These are phyloP conservation scores for Drosophila nr. fundita DNA, from an alignment of 2,888 invertebrate species.

Conservation along the genomic window DNA sequence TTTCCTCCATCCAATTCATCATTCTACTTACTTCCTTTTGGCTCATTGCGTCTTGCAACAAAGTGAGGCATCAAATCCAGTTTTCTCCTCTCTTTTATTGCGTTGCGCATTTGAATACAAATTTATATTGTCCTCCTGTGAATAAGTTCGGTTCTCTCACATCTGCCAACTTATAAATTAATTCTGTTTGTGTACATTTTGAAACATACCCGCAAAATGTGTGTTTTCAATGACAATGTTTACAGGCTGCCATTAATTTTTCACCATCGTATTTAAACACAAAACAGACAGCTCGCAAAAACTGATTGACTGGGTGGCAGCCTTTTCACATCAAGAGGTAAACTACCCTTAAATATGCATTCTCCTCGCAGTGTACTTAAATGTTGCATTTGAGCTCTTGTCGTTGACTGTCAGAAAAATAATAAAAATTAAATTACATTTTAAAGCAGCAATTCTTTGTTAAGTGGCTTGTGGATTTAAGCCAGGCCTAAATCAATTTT, in stretches of 20 bases:
- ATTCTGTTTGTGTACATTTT: neutral
- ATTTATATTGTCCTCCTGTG: neutral
- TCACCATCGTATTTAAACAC: neutral
- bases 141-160: neutral
- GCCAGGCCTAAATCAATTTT: conserved; percentile 4
- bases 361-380: conserved; percentile 20
- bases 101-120: neutral
- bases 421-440: conserved; percentile 41
- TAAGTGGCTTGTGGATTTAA: conserved; percentile 63
- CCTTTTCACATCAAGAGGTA: conserved; percentile 3
- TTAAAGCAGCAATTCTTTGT: conserved; percentile 53
- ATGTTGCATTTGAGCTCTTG: conserved; percentile 40
- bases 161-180: neutral
- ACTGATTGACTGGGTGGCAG: neutral
- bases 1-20: neutral
- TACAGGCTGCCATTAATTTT: neutral
- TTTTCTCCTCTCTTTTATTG: neutral
- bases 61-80: neutral
- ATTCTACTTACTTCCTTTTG: no score
- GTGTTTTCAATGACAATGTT: neutral
- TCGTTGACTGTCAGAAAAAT: conserved; percentile 47
- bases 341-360: conserved; percentile 27
- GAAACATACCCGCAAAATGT: neutral
- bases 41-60: neutral
- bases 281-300: neutral